Base-by-base conservation (phyloP, 1,140 invertebrate genomes). In the Bombyx mandarina region DNA sequence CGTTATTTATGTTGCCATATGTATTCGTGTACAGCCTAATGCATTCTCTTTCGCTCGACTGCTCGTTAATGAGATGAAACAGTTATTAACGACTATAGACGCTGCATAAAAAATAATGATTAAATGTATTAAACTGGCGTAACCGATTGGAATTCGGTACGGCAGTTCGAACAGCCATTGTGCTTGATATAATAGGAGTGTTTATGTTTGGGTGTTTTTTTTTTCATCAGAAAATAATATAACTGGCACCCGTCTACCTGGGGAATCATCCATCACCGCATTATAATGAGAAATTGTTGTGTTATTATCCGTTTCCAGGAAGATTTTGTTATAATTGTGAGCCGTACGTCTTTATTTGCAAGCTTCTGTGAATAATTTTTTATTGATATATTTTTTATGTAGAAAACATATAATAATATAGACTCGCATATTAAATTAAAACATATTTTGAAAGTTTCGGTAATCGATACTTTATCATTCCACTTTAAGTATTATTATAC, bases 51-150 rank as follows among this genome's bases (percentile, higher is more conserved):
- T 70, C 76, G 78, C 69, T 80, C 66, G 68, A 71, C 60, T 80
- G 78, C 69, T 77, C 82, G 79, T 81, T 83, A 84, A 86, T 84
- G 80, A 79, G 73, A 71, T 71, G 68, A 82, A 78, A 80, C 81
- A 71, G 72, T 83, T 83, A 86, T 79, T 85, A 79, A 79, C 75
- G 72, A 63, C 67, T 75, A 74, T 70, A 68, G 77, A 72, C 63
- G 65, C 60, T 63, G 61, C 69, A 68, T 74, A 80, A 71, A 35
- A 84, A 86, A 81, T 79, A 75, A 70, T 79, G 75, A 82, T 86
- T 85, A 79, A 73, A 65, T 68, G 69, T 81, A 80, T 81, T 83
- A 85, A 86, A 82, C 73, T 75, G 73, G 75, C 82, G 82, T 86
- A 73, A 79, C 82, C 63, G 78, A 86, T 81, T 69, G 65, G 68